phyloP scores from a whole-genome alignment of 2,888 invertebrate species.

The Phengaris arion region DNA sequence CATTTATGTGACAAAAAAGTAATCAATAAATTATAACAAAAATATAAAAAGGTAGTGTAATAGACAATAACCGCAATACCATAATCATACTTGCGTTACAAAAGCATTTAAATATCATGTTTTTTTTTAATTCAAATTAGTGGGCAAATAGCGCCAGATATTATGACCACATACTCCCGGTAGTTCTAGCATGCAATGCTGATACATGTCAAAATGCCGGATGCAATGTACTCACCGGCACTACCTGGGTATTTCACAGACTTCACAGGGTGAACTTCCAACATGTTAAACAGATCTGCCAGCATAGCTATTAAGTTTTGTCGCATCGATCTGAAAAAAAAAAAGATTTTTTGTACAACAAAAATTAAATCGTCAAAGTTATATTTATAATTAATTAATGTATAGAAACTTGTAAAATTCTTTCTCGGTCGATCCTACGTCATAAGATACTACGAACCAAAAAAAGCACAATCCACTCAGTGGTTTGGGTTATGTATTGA shows the following conservation, averaged over 20 bases:
- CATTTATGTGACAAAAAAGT: neutral
- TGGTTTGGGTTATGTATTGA: too few relatives aligned
- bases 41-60: neutral
- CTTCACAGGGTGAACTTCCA: conserved; percentile 95
- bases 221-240: conserved; percentile 56
- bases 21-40: neutral
- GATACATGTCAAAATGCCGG: conserved; percentile 39
- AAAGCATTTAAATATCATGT: conserved; percentile 51
- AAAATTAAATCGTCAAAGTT: too few relatives aligned
- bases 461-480: too few relatives aligned
- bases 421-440: neutral
- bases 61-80: conserved; percentile 33
- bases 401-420: neutral
- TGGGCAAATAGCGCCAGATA: conserved; percentile 68
- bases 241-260: conserved; percentile 91
- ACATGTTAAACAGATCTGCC: conserved; percentile 94
- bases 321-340: conserved; percentile 88
- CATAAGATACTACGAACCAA: too few relatives aligned
- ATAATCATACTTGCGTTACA: conserved; percentile 40
- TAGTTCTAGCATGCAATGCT: conserved; percentile 69
- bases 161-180: conserved; percentile 80
- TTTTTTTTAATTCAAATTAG: conserved; percentile 50
- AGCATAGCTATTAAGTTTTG: conserved; percentile 94
- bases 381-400: neutral
- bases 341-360: conserved; percentile 11